Evolutionary conservation across 2,797 vertebrate species (phyloP).

Genomic region (Myoxocephalus aenaeus): DNA sequence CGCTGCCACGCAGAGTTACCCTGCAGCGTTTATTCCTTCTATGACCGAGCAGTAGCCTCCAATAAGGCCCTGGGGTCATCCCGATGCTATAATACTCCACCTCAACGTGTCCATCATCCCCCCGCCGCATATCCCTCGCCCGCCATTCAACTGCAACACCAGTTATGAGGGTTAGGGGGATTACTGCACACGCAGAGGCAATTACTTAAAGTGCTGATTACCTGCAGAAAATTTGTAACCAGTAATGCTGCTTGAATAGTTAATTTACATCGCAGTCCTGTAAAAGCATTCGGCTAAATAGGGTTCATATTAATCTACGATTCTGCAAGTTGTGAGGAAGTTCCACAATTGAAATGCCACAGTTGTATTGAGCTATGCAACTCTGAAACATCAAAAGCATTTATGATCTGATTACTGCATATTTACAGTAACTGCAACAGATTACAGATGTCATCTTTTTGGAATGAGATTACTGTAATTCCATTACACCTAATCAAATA

Average conservation of each 20-base stretch:
- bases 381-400: conserved; percentile 56
- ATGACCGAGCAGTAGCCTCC: conserved; percentile 66
- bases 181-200: conserved; percentile 53
- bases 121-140: conserved; percentile 34
- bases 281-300: conserved; percentile 41
- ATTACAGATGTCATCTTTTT: conserved; percentile 78
- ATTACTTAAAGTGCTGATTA: conserved; percentile 68
- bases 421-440: conserved; percentile 81
- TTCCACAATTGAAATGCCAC: conserved; percentile 40
- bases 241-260: conserved; percentile 39
- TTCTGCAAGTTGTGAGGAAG: conserved; percentile 45
- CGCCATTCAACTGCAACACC: conserved; percentile 34
- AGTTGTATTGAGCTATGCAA: conserved; percentile 52
- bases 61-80: conserved; percentile 62
- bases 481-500: conserved; percentile 78
- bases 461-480: conserved; percentile 78
- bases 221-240: conserved; percentile 55
- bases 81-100: conserved; percentile 48
- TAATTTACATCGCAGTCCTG: conserved; percentile 48
- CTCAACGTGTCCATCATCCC: conserved; percentile 35
- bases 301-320: conserved; percentile 35
- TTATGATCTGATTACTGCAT: conserved; percentile 70
- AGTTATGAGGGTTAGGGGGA: conserved; percentile 50
- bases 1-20: conserved; percentile 50
- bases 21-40: conserved; percentile 61